phyloP scores from a whole-genome alignment of 2,113 vertebrate species.

The Hippocampus guttulatus region DNA sequence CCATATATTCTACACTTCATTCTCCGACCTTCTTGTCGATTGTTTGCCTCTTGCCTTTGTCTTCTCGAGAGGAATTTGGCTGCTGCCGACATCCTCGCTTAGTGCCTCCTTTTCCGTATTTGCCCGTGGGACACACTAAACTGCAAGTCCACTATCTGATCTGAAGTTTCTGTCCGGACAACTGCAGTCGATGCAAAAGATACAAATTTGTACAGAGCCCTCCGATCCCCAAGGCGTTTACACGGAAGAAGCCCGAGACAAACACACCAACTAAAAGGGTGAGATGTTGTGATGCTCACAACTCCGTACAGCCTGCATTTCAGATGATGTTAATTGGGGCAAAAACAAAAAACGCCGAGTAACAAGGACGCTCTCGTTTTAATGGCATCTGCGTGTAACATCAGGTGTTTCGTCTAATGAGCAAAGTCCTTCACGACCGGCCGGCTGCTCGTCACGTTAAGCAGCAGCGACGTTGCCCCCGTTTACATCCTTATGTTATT shows the following conservation, averaged over 20 bases:
- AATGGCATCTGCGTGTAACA: constrained; percentile 46
- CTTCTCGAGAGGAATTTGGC: background rate
- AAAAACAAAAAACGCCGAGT: background rate
- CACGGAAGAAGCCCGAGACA: background rate
- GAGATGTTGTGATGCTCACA: background rate
- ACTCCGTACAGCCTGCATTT: background rate
- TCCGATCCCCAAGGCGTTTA: background rate
- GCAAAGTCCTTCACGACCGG: constrained; percentile 39
- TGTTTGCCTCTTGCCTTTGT: background rate
- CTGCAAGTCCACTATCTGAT: constrained; percentile 1
- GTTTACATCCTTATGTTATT: constrained; percentile 49
- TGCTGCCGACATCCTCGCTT: background rate
- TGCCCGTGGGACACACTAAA: constrained; percentile 1
- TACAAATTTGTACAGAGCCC: background rate
- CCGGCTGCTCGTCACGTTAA: constrained; percentile 45
- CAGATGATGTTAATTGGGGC: background rate
- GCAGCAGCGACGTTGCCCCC: constrained; percentile 51
- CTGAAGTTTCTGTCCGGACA: constrained; percentile 6
- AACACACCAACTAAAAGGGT: background rate
- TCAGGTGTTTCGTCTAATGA: constrained; percentile 58
- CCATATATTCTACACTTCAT: background rate
- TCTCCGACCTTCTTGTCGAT: background rate
- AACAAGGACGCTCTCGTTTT: constrained; percentile 9
- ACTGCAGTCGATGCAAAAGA: background rate
- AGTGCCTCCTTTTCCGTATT: background rate